Evolutionary conservation across 1,140 invertebrate genomes (phyloP).

Genomic region (Meloidogyne hapla): DNA sequence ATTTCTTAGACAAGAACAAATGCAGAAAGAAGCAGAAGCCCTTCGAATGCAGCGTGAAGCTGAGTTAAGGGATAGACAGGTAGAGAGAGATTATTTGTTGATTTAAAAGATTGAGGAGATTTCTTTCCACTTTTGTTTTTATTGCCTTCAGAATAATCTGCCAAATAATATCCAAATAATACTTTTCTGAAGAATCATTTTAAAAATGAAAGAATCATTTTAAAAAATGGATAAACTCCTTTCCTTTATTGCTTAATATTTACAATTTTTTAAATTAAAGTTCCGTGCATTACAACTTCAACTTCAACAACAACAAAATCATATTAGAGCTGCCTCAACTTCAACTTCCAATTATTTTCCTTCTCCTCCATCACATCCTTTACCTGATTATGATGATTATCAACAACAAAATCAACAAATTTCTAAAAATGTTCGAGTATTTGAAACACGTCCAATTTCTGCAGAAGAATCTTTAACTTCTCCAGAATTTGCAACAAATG

Average conservation of each 20-base stretch:
- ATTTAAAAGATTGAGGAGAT: not conserved
- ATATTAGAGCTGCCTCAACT: not conserved
- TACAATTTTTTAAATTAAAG: slow-evolving; percentile 13
- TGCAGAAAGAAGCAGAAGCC: slow-evolving; percentile 55
- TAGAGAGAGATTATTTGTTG: not conserved
- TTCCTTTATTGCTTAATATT: not conserved
- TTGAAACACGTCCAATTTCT: slow-evolving; percentile 60
- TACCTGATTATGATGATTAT: not conserved
- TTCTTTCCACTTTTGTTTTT: no score
- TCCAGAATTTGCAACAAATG: not conserved
- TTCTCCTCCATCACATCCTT: not conserved
- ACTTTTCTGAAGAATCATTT: no score
- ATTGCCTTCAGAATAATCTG: no score
- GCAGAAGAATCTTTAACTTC: slow-evolving; percentile 33
- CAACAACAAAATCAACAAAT: not conserved
- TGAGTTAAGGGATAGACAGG: slow-evolving; percentile 47
- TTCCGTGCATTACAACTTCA: slow-evolving; percentile 10
- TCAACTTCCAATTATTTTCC: no score
- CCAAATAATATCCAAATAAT: no score
- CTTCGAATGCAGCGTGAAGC: slow-evolving; percentile 41
- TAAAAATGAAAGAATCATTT: no score
- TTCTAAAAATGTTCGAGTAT: slow-evolving; percentile 45
- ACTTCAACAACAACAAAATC: slow-evolving; percentile 21
- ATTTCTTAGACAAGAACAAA: slow-evolving; percentile 51
- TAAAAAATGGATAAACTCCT: no score